Conservation (phyloP, 2,113 vertebrate genomes). For the Phoenicopterus ruber region DNA sequence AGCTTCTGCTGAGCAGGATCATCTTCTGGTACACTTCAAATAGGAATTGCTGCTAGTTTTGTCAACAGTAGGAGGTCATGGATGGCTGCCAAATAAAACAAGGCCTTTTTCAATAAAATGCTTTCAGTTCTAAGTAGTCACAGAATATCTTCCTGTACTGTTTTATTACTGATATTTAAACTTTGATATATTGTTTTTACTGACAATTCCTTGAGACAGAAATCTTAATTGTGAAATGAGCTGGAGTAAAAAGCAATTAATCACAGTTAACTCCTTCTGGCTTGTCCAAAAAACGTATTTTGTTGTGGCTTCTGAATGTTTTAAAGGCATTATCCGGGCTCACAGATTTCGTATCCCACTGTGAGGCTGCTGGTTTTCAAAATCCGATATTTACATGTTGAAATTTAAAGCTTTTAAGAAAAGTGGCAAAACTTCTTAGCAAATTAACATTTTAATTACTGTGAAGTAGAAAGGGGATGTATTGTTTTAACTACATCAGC, state of each 20-base stretch:
- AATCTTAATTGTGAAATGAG: constrained; percentile 64
- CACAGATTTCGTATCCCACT: constrained; percentile 34
- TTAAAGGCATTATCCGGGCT: constrained; percentile 53
- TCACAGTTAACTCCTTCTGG: constrained; percentile 53
- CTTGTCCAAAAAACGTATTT: constrained; percentile 27
- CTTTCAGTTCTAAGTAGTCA: constrained; percentile 55
- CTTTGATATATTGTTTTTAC: constrained; percentile 57
- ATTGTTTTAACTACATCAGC: constrained; percentile 3
- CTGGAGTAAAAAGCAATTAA: constrained; percentile 44
- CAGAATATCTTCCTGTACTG: constrained; percentile 36
- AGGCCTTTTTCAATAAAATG: constrained; percentile 70
- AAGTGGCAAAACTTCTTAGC: not conserved
- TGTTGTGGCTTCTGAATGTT: constrained; percentile 33
- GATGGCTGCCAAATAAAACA: constrained; percentile 76
- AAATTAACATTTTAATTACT: constrained; percentile 50
- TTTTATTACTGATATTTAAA: constrained; percentile 72
- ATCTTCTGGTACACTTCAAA: constrained; percentile 70
- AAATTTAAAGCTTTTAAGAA: constrained; percentile 30
- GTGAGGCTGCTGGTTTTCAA: constrained; percentile 42
- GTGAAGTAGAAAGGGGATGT: not conserved
- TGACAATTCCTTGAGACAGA: constrained; percentile 54
- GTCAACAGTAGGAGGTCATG: constrained; percentile 75
- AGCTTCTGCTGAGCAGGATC: constrained; percentile 61
- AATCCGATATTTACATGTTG: constrained; percentile 18
- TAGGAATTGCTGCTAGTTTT: constrained; percentile 73